Base-by-base conservation (phyloP, 2,888 invertebrate species). In the Ecliptopera silaceata region DNA sequence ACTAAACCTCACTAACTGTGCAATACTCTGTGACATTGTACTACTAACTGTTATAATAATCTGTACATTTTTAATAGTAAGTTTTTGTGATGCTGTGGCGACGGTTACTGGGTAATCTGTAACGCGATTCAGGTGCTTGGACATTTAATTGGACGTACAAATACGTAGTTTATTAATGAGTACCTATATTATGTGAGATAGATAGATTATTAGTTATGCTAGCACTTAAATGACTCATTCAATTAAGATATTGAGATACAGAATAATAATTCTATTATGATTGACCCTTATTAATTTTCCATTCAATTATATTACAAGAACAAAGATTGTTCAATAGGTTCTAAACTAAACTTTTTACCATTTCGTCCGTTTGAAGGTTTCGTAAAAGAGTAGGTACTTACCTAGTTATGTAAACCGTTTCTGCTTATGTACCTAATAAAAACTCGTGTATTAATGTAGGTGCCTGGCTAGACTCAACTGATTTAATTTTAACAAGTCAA, bases 71-170 rank as follows among this genome's bases (percentile, higher is more conserved):
- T 5, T 38, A 36, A 18, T 38, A 51, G 31, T 31, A 51, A 36
- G 36, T 48, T 12, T 36, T 10, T 18, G 13, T 26, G 6, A n/a
- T 36, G 32, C 44, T 49, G 49, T 49, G 43, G 26, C 32, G 13
- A 22, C 36, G 22, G 32, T 36, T 26, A 42, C 39, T 50, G 17
- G 0, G 6, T 49, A 44, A 26, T 39, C 34, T 49, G 13, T 17
- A n/a, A n/a, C n/a, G 17, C 2, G 46, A 18, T 47, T 63, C 68
- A 64, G 48, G 65, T 62, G 64, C 66, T 71, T 68, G 60, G 34
- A 50, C 50, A 29, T 50, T 65, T 75, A 74, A 75, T 75, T 74
- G 64, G 68, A 65, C 71, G 69, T 64, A 51, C 59, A 41, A 39
- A 54, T 34, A 12, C 36, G 18, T 53, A 43, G 47, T 62, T 70